A percentile compares a stretch with the other conserved stretches of the same genome.
phyloP scores from a whole-genome alignment of 2,113 vertebrate genomes.

The Corythornis vintsioides region DNA sequence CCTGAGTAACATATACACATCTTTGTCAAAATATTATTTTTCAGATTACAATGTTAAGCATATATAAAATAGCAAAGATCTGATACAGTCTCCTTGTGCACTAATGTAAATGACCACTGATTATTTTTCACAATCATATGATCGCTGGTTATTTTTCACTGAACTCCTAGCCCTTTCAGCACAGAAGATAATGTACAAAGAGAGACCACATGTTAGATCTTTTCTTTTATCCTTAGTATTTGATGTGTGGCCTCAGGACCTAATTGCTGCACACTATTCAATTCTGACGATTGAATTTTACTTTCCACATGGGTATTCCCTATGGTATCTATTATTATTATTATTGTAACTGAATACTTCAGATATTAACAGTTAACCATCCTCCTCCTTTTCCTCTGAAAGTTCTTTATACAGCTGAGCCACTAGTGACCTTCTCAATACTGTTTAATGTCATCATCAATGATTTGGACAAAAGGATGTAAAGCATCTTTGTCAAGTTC shows the following conservation, averaged over 20 bases:
- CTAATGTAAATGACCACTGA: not conserved
- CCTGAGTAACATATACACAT: not conserved
- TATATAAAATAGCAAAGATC: not conserved
- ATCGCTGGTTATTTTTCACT: not conserved
- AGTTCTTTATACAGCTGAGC: not conserved
- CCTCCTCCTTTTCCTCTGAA: not conserved
- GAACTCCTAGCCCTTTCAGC: not conserved
- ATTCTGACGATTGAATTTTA: slow-evolving; percentile 39
- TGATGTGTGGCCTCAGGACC: not conserved
- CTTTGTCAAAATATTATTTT: not conserved
- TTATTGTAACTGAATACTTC: not conserved
- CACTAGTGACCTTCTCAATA: not conserved
- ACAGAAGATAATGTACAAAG: not conserved
- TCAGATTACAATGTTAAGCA: not conserved
- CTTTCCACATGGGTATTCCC: not conserved
- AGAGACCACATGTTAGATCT: not conserved
- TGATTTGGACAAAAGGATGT: not conserved
- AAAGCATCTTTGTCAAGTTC: not conserved
- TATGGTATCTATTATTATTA: slow-evolving; percentile 42
- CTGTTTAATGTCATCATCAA: slow-evolving; percentile 21
- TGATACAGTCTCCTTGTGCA: not conserved
- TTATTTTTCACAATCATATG: not conserved
- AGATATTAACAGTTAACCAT: slow-evolving; percentile 15
- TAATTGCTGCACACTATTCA: slow-evolving; percentile 45
- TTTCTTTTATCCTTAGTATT: not conserved